phyloP scores from a whole-genome alignment of 2,113 vertebrate species.

The Callopanchax toddi region DNA sequence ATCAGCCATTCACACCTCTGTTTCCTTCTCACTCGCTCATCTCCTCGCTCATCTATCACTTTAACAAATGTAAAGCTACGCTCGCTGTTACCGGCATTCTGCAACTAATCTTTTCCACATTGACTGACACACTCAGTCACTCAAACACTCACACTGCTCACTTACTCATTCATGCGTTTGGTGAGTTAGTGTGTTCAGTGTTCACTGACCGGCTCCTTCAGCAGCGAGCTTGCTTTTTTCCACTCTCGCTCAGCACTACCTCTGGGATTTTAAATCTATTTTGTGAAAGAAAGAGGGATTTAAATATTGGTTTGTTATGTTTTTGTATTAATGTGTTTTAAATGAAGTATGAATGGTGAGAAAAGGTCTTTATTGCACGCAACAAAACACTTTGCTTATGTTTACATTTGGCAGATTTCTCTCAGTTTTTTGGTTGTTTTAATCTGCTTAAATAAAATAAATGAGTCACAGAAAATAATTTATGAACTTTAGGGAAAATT shows the following conservation, averaged over 20 bases:
- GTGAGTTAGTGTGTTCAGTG: conserved; percentile 34
- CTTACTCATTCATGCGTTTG: conserved; percentile 26
- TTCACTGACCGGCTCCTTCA: conserved; percentile 30
- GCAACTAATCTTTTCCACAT: neutral
- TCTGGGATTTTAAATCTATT: neutral
- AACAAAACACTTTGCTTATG: no score
- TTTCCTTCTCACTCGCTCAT: conserved; percentile 19
- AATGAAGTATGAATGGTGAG: no score
- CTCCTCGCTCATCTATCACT: conserved; percentile 5
- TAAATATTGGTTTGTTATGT: no score
- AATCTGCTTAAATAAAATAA: no score
- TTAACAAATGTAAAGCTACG: conserved; percentile 10
- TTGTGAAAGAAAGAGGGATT: conserved; percentile 3
- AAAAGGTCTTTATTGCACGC: no score
- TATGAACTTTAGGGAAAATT: no score
- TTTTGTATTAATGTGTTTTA: no score
- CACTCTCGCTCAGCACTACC: neutral
- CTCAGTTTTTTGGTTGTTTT: no score
- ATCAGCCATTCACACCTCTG: conserved; percentile 34
- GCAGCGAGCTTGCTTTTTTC: neutral
- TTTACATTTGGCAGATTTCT: no score
- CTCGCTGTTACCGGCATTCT: neutral
- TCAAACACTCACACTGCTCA: conserved; percentile 8
- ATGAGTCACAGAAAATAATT: no score
- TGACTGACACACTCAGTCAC: conserved; percentile 8